phyloP scores from a whole-genome alignment of 2,888 invertebrate genomes.

The Luperina testacea region DNA sequence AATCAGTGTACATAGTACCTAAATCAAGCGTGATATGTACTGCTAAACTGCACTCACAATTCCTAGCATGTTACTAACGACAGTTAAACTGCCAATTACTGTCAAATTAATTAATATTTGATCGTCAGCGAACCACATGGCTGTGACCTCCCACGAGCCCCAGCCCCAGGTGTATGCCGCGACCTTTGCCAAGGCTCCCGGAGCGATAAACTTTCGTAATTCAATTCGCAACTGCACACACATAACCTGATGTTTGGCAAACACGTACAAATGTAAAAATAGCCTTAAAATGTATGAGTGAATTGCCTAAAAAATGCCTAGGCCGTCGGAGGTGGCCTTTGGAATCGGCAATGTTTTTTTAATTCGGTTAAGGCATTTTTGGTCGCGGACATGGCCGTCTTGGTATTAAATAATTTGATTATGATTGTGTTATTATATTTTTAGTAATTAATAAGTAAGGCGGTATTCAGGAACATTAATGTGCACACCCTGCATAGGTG shows the following conservation, averaged over 20 bases:
- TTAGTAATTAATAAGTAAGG: background rate
- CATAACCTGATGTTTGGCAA: constrained; percentile 59
- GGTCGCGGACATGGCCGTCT: constrained; percentile 14
- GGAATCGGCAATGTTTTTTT: constrained; percentile 15
- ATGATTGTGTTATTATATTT: constrained; percentile 14
- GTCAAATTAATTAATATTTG: constrained; percentile 52
- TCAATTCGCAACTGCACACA: constrained; percentile 68
- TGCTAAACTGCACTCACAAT: background rate
- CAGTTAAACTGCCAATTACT: constrained; percentile 21
- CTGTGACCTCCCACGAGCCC: constrained; percentile 58
- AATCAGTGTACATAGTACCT: background rate
- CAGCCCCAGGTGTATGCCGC: constrained; percentile 49
- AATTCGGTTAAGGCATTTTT: constrained; percentile 33
- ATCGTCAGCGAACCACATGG: constrained; percentile 33
- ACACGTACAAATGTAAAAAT: constrained; percentile 57
- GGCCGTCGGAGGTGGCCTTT: constrained; percentile 44
- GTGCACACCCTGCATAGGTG: too few relatives aligned
- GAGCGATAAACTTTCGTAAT: constrained; percentile 78
- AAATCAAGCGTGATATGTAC: background rate
- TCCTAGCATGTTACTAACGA: constrained; percentile 11
- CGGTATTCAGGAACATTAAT: background rate
- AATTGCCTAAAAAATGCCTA: constrained; percentile 55
- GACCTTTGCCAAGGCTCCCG: constrained; percentile 73
- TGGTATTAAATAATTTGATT: constrained; percentile 1
- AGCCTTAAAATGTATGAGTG: constrained; percentile 51